Evolutionary conservation across 2,888 invertebrate genomes (phyloP).

Genomic region (Tromatobia lineatoria): DNA sequence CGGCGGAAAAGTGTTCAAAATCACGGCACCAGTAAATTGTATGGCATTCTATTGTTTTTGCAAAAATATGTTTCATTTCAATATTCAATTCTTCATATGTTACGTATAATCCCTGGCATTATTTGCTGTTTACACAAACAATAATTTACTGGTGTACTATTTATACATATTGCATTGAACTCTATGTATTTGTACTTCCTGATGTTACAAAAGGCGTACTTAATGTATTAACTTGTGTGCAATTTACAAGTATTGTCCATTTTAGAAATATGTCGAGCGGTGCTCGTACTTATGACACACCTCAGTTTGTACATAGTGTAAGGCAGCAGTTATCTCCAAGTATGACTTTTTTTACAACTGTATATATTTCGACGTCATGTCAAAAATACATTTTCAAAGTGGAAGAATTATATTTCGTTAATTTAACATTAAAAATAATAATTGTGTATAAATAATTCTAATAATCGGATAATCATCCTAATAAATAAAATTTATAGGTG

Average conservation of each 20-base stretch:
- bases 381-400: slow-evolving; percentile 45
- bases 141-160: neutral
- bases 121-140: no score
- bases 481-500: no score
- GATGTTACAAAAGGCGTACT: neutral
- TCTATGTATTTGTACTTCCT: slow-evolving; percentile 3
- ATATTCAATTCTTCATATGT: no score
- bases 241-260: slow-evolving; percentile 19
- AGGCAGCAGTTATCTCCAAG: slow-evolving; percentile 22
- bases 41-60: neutral
- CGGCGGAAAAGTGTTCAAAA: neutral
- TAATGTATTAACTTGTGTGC: neutral
- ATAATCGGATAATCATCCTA: no score
- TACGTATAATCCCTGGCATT: no score
- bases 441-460: no score
- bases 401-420: neutral
- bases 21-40: neutral
- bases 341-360: slow-evolving; percentile 35
- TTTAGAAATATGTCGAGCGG: neutral
- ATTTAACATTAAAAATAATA: neutral
- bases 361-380: slow-evolving; percentile 42
- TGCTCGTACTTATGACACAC: slow-evolving; percentile 14
- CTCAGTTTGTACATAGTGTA: neutral
- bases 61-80: no score
- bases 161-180: neutral